Conservation (phyloP, 2,888 invertebrate species). For the Leucophenga maculata region DNA sequence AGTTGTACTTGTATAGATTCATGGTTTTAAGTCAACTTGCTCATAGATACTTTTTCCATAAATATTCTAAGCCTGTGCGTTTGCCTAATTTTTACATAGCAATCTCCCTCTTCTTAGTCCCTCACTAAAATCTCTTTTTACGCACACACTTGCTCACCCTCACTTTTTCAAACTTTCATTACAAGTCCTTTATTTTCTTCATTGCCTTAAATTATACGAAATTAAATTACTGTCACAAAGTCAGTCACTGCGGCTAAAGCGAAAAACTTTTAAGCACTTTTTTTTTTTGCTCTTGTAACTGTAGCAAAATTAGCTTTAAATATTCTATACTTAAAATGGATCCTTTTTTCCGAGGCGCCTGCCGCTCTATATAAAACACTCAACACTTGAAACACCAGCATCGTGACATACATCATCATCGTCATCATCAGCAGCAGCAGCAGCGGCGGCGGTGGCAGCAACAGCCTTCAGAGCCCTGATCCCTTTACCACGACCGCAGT, state of each 20-base stretch:
- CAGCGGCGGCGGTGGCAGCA: neutral
- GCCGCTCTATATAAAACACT: neutral
- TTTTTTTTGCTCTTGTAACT: neutral
- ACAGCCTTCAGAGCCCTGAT: too few species aligned
- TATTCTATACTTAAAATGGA: neutral
- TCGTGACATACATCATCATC: neutral
- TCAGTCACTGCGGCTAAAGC: neutral
- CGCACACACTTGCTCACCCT: too few species aligned
- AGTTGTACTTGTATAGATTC: too few species aligned
- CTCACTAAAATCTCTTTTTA: neutral
- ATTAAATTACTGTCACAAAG: conserved; percentile 19
- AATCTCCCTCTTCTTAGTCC: too few species aligned
- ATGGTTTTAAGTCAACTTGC: too few species aligned
- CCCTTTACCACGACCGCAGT: too few species aligned
- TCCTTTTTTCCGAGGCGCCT: neutral
- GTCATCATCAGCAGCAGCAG: neutral
- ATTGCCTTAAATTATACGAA: conserved; percentile 14
- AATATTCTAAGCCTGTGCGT: too few species aligned
- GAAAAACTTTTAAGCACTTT: conserved; percentile 13
- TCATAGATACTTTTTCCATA: too few species aligned
- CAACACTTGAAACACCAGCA: neutral
- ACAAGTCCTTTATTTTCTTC: neutral
- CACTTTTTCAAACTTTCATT: neutral
- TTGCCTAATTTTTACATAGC: too few species aligned
- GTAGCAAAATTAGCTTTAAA: conserved; percentile 19